phyloP scores from a whole-genome alignment of 1,140 invertebrate species.

The Saccostrea glomerata region DNA sequence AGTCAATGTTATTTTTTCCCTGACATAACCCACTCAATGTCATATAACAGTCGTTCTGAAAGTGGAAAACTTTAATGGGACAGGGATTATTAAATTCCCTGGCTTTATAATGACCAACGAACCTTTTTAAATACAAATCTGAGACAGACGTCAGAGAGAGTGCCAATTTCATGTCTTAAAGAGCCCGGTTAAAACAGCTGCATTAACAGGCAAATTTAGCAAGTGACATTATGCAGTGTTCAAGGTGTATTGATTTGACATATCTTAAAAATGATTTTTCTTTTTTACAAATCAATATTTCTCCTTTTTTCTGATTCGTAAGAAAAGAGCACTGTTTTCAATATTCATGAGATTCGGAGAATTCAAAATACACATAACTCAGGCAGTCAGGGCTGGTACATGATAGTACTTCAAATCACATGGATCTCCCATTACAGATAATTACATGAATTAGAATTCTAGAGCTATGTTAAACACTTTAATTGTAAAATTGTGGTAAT shows the following conservation, averaged over 20 bases:
- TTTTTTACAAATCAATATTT: conserved; percentile 28
- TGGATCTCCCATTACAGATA: too few relatives aligned
- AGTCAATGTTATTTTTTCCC: conserved; percentile 23
- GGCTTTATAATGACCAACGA: background rate
- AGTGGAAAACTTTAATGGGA: background rate
- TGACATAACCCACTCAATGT: conserved; percentile 7
- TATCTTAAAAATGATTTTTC: conserved; percentile 20
- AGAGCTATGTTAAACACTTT: too few relatives aligned
- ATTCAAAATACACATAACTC: too few relatives aligned
- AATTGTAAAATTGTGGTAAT: too few relatives aligned
- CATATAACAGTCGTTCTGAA: background rate
- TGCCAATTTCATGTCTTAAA: conserved; percentile 30
- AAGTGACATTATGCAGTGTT: background rate
- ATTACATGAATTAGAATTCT: too few relatives aligned
- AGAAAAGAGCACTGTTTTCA: too few relatives aligned
- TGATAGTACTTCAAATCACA: too few relatives aligned
- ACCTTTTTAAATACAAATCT: conserved; percentile 14
- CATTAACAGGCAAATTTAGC: background rate
- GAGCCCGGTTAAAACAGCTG: background rate
- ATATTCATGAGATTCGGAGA: too few relatives aligned
- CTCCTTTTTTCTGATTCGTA: background rate
- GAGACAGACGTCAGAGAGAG: background rate
- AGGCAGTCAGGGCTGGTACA: too few relatives aligned
- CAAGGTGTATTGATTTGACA: conserved; percentile 7
- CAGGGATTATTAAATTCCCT: conserved; percentile 15